These are phyloP conservation scores for Lasioglossum pauxillum DNA, from an alignment of 2,888 invertebrate species.

Conservation along the genomic window DNA sequence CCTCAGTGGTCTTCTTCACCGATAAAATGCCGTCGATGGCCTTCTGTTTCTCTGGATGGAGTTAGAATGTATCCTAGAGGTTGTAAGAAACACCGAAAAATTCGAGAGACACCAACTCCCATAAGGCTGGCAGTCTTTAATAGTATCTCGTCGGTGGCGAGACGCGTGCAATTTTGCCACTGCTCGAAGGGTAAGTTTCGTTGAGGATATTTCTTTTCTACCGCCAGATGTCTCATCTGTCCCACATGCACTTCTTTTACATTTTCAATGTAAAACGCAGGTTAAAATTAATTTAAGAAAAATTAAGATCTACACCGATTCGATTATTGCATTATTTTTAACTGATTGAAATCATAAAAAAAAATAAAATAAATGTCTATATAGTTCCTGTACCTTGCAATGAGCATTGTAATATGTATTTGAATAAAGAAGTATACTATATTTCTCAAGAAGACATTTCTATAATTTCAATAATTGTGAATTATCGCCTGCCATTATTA, in stretches of 20 bases:
- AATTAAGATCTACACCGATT: background rate
- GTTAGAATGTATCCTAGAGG: too few relatives aligned
- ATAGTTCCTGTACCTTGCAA: background rate
- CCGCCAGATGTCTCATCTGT: background rate
- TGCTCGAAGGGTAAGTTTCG: background rate
- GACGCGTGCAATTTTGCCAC: background rate
- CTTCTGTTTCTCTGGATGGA: too few relatives aligned
- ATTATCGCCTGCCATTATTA: background rate
- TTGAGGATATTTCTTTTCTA: background rate
- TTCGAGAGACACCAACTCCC: too few relatives aligned
- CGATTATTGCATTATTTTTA: background rate
- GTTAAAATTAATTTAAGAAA: background rate
- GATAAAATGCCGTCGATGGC: too few relatives aligned
- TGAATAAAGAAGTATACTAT: background rate
- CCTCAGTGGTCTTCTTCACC: too few relatives aligned
- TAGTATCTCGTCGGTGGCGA: too few relatives aligned
- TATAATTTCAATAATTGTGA: background rate
- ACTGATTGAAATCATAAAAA: background rate
- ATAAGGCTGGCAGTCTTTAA: too few relatives aligned
- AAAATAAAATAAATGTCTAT: too few relatives aligned
- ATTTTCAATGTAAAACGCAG: background rate
- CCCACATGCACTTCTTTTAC: background rate
- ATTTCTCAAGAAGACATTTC: background rate
- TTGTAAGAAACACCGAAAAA: too few relatives aligned
- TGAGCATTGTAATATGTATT: background rate